Conservation (phyloP, 1,140 invertebrate species). For the Calliphora vicina region DNA sequence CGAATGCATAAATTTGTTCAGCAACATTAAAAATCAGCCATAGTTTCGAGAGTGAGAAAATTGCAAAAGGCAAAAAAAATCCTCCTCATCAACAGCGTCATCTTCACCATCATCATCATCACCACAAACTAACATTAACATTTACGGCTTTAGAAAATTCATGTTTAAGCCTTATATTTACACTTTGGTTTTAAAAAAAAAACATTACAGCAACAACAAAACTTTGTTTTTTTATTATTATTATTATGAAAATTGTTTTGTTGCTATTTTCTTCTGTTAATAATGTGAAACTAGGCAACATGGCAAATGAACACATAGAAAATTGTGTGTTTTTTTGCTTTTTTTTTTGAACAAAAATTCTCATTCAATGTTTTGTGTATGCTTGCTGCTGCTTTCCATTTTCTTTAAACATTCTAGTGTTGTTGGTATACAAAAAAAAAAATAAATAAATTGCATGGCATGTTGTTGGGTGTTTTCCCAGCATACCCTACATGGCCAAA, state of each 20-base stretch:
- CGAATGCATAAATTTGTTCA: conserved; percentile 4
- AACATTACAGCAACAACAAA: neutral
- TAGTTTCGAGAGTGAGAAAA: conserved; percentile 16
- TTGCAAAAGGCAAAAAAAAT: neutral
- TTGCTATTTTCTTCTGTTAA: neutral
- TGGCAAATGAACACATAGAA: neutral
- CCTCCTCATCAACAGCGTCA: no score
- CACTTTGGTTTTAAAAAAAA: neutral
- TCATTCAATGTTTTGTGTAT: neutral
- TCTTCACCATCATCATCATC: neutral
- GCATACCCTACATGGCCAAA: neutral
- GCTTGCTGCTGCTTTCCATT: conserved; percentile 18
- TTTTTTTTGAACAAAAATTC: neutral
- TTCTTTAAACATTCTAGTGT: conserved; percentile 10
- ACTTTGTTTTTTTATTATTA: neutral
- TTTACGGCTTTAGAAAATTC: neutral
- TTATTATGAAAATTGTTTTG: neutral
- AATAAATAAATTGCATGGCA: neutral
- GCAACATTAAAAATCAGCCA: neutral
- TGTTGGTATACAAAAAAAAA: neutral
- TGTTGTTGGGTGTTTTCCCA: neutral
- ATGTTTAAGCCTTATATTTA: conserved; percentile 1
- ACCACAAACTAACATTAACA: neutral
- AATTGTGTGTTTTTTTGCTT: no score
- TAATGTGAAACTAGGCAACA: conserved; percentile 29